These are phyloP conservation scores for Eleginops maclovinus DNA, from an alignment of 2,113 vertebrate species.

Conservation along the genomic window DNA sequence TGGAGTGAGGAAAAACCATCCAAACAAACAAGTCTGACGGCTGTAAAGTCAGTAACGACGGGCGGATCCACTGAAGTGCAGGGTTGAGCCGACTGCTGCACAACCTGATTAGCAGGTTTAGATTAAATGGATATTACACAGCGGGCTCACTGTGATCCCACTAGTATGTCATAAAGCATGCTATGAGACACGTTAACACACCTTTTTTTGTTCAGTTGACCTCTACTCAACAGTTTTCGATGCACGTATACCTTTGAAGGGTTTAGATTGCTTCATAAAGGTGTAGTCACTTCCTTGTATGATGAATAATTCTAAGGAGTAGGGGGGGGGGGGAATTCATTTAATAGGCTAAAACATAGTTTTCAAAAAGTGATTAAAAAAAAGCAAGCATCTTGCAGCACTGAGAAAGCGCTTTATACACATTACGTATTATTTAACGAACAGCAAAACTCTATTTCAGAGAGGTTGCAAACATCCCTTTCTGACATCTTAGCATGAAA, in stretches of 20 bases:
- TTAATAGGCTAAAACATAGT: too few relatives aligned
- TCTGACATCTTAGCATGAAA: too few relatives aligned
- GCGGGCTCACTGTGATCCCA: not conserved
- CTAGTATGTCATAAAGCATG: conserved; percentile 54
- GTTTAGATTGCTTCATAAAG: too few relatives aligned
- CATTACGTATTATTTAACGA: too few relatives aligned
- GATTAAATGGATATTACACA: not conserved
- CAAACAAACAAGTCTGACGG: conserved; percentile 55
- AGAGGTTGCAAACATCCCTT: too few relatives aligned
- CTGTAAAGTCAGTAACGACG: conserved; percentile 29
- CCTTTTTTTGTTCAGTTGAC: not conserved
- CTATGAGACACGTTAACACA: not conserved
- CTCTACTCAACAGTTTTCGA: not conserved
- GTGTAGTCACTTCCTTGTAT: not conserved
- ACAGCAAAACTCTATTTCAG: too few relatives aligned
- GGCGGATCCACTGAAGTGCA: conserved; percentile 14
- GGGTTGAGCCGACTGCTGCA: conserved; percentile 4
- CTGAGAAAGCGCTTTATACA: too few relatives aligned
- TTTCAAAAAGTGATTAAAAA: too few relatives aligned
- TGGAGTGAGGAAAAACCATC: not conserved
- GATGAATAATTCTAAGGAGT: not conserved
- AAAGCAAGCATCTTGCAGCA: too few relatives aligned
- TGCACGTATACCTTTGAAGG: too few relatives aligned
- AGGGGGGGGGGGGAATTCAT: too few relatives aligned
- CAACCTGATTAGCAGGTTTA: conserved; percentile 9